A percentile compares a stretch with the other conserved stretches of the same genome.
These are phyloP conservation scores for Varanus salvator DNA, from an alignment of 2,113 vertebrate genomes.

Conservation along the genomic window DNA sequence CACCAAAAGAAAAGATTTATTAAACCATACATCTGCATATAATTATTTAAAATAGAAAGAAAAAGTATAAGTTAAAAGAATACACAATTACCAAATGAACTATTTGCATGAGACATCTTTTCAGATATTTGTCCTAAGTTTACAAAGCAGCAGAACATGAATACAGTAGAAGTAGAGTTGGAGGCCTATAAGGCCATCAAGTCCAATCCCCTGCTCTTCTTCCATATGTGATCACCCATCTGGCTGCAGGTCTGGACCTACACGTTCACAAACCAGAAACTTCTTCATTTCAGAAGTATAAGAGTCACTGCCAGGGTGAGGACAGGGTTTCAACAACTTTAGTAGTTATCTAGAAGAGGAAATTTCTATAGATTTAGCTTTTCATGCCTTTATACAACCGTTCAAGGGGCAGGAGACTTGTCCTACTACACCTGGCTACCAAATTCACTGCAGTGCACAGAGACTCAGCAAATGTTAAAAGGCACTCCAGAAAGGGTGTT, in stretches of 20 bases:
- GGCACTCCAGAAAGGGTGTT: too few species aligned
- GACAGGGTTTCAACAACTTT: neutral
- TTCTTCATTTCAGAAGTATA: neutral
- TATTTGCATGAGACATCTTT: neutral
- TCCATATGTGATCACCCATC: too few species aligned
- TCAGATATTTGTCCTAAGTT: neutral
- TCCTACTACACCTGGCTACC: neutral
- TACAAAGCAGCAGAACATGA: neutral
- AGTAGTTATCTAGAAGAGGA: too few species aligned
- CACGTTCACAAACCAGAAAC: too few species aligned
- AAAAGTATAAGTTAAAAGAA: neutral
- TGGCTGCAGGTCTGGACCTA: too few species aligned
- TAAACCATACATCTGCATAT: neutral
- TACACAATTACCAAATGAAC: conserved; percentile 5
- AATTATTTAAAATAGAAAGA: neutral
- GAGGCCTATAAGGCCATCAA: too few species aligned
- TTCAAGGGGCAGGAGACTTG: neutral
- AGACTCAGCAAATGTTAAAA: neutral
- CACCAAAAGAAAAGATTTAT: conserved; percentile 1
- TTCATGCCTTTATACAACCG: neutral
- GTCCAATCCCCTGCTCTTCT: too few species aligned
- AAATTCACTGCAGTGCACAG: neutral
- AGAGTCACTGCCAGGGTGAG: neutral
- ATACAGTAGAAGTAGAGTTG: too few species aligned
- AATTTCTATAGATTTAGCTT: neutral